Base-by-base conservation (phyloP, 2,113 vertebrate genomes). In the Brachypodius melanocephalos region DNA sequence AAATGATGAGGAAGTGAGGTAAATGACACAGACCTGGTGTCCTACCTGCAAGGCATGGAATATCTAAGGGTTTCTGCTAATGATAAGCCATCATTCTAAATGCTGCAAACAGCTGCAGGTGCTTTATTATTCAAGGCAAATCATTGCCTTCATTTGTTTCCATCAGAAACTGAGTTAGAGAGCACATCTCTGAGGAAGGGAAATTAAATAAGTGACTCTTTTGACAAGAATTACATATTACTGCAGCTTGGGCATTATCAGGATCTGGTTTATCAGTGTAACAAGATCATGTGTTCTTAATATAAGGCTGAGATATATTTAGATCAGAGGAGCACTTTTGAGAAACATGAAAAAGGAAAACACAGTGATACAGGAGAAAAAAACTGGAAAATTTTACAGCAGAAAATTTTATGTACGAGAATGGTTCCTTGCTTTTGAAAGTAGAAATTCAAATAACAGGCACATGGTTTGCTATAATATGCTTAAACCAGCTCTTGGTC, bases 81-180 rank as follows among this genome's bases (percentile, higher is more conserved):
- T 91, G 95, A 79, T 90, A 54, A 95, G 10, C 75, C 49, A 79
- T 86, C 88, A 65, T 54, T 94, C 92, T 67, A 66, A 95, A 93
- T 38, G 68, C 71, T 91, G 82, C 66, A 89, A 85, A 85, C 88
- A 91, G 93, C 94, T 96, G 96, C 96, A 97, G 92, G 90, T 96
- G 84, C 86, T 95, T 95, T 96, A 96, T 96, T 97, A 95, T 96
- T 93, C 90, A 94, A 96, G 85, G 63, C 42, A 91, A 95, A 97
- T 94, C 86, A 86, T 72, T 11, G 42, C 89, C 85, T 95, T 93
- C 93, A 72, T 94, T 94, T 94, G 79, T 91, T 95, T 95, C 78
- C 62, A 91, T 85, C 91, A 95, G 90, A 95, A 96, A 68, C 61
- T 1, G 14, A 91, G 65, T 68, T 52, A 69, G 61, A 96, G 81